A percentile compares a stretch with the other conserved stretches of the same genome.
These are phyloP conservation scores for Meloidogyne exigua DNA, from an alignment of 1,140 invertebrate species.

Conservation along the genomic window DNA sequence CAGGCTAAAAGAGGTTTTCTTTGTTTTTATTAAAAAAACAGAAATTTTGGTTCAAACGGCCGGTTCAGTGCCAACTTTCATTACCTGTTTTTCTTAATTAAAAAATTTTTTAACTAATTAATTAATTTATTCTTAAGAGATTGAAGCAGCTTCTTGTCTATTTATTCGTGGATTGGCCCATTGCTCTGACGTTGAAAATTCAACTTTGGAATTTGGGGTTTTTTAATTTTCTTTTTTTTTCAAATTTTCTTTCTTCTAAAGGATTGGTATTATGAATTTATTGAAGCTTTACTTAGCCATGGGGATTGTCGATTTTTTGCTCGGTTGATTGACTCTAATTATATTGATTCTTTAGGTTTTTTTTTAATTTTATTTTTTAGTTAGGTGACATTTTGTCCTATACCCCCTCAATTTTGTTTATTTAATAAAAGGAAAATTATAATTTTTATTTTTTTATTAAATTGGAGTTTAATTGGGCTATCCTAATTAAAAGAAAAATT, in stretches of 20 bases:
- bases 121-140: constrained; percentile 1
- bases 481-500: too few relatives aligned
- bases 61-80: background rate
- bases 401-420: too few relatives aligned
- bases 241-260: background rate
- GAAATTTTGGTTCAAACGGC: too few relatives aligned
- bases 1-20: background rate
- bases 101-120: too few relatives aligned
- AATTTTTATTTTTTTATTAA: too few relatives aligned
- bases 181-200: constrained; percentile 23
- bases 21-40: background rate
- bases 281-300: constrained; percentile 30
- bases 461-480: too few relatives aligned
- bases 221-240: background rate
- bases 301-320: constrained; percentile 16
- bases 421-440: too few relatives aligned
- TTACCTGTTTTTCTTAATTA: background rate
- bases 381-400: too few relatives aligned
- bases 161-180: constrained; percentile 32
- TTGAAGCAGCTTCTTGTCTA: constrained; percentile 15
- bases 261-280: constrained; percentile 37
- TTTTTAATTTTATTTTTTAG: background rate
- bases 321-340: constrained; percentile 28
- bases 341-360: constrained; percentile 23
- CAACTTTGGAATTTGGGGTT: background rate